phyloP scores from a whole-genome alignment of 2,113 vertebrate species.

The Oreochromis aureus region DNA sequence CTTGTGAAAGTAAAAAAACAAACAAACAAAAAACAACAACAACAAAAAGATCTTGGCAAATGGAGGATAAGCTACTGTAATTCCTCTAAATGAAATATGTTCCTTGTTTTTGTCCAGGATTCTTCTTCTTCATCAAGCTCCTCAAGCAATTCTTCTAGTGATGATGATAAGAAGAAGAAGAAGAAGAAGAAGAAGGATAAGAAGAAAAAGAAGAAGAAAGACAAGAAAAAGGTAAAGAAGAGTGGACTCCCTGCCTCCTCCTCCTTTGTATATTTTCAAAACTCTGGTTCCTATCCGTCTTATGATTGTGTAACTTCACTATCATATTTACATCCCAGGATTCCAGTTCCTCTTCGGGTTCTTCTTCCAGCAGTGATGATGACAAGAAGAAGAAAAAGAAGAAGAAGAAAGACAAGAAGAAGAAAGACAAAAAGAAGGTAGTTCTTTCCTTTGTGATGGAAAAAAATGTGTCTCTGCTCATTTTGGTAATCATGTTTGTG shows the following conservation, averaged over 20 bases:
- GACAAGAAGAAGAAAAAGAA: slow-evolving; percentile 55
- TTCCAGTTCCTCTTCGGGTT: slow-evolving; percentile 17
- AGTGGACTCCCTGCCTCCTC: neutral
- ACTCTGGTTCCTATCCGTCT: neutral
- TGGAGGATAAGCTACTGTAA: neutral
- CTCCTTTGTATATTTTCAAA: neutral
- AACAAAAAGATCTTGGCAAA: neutral
- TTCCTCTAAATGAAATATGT: neutral
- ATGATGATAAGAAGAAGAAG: neutral
- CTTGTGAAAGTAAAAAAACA: too few relatives aligned
- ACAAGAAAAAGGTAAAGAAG: slow-evolving; percentile 44
- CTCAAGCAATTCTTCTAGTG: neutral
- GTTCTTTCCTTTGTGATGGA: neutral
- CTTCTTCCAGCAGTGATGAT: slow-evolving; percentile 33
- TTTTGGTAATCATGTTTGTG: neutral
- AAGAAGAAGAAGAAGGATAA: neutral
- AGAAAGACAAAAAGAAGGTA: slow-evolving; percentile 33
- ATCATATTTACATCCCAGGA: slow-evolving; percentile 14
- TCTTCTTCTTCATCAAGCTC: neutral
- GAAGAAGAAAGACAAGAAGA: neutral
- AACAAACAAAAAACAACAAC: neutral
- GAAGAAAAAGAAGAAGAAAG: slow-evolving; percentile 36
- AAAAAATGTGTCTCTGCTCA: neutral
- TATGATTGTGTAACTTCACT: neutral
- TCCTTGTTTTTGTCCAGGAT: neutral